Percentiles rank a stretch among this genome's conserved stretches.
phyloP scores from a whole-genome alignment of 2,797 vertebrate genomes.

The Sebastes glaucus region DNA sequence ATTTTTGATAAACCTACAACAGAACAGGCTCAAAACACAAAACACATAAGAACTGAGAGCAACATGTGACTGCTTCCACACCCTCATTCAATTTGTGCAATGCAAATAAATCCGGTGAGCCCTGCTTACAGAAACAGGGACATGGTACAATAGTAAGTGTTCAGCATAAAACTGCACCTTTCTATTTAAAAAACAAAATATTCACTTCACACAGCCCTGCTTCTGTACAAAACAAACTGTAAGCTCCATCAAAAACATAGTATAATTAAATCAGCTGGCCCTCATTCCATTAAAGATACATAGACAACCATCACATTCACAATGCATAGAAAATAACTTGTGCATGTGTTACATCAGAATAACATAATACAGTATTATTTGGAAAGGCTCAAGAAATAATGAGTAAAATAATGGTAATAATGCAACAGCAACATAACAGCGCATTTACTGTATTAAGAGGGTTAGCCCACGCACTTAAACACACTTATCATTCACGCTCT shows the following conservation, averaged over 20 bases:
- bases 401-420: not conserved
- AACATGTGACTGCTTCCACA: accelerated
- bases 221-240: not conserved
- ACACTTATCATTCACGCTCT: not conserved
- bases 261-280: not conserved
- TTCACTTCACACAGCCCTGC: not conserved
- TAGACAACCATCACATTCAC: not conserved
- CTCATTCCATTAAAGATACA: not conserved
- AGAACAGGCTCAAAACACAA: not conserved
- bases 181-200: not conserved
- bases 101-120: not conserved
- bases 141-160: not conserved
- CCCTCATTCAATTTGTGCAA: not conserved
- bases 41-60: not conserved
- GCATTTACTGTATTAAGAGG: not conserved
- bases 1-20: not conserved
- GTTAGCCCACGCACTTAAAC: not conserved
- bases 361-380: not conserved
- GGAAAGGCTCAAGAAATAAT: not conserved
- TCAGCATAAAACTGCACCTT: not conserved
- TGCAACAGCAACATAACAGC: not conserved
- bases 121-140: not conserved
- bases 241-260: not conserved
- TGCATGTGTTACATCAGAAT: not conserved
- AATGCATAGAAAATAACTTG: not conserved